These are phyloP conservation scores for Apus apus DNA, from an alignment of 2,113 vertebrate species.

Conservation along the genomic window DNA sequence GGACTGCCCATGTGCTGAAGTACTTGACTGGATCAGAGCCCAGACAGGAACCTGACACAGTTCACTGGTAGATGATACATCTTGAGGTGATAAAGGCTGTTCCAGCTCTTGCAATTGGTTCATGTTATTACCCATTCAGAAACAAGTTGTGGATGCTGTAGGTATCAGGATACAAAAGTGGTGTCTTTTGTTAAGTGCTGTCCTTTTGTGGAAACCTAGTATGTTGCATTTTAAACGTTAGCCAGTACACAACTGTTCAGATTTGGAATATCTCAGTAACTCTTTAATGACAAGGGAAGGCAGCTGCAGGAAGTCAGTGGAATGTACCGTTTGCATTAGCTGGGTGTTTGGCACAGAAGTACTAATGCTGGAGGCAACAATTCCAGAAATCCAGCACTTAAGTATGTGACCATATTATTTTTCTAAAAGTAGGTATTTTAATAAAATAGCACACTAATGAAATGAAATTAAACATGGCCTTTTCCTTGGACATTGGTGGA, in stretches of 20 bases:
- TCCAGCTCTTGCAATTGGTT: background rate
- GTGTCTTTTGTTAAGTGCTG: background rate
- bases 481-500: background rate
- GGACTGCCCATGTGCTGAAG: background rate
- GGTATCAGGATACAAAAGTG: background rate
- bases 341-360: constrained; percentile 4
- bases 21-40: constrained; percentile 22
- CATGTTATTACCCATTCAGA: background rate
- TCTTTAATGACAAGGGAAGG: background rate
- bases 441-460: background rate
- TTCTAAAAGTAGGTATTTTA: background rate
- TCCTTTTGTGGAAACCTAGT: background rate
- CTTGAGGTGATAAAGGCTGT: background rate
- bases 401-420: background rate
- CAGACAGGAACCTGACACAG: background rate
- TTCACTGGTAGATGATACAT: background rate
- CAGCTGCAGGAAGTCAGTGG: background rate
- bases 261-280: constrained; percentile 52
- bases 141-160: background rate
- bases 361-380: background rate
- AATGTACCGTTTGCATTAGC: background rate
- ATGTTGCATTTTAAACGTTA: background rate
- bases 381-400: background rate
- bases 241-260: background rate
- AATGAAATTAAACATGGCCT: background rate